A percentile compares a stretch with the other conserved stretches of the same genome.
Conservation (phyloP, 2,888 invertebrate genomes). For the Tuta absoluta region DNA sequence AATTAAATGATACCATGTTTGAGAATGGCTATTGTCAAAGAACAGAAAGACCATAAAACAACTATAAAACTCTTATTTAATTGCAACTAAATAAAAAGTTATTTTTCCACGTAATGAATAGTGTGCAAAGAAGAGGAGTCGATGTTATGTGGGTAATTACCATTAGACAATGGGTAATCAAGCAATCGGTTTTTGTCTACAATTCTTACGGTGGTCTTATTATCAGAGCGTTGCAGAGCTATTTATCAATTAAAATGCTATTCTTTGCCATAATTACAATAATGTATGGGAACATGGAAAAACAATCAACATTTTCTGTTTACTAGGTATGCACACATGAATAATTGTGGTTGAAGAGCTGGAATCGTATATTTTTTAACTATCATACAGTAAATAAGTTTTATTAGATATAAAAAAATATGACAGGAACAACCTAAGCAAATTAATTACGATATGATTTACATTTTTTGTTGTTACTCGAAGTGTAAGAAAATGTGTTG, state of each 20-base stretch:
- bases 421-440: background rate
- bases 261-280: slow-evolving; percentile 14
- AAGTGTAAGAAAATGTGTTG: slow-evolving; percentile 16
- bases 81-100: slow-evolving; percentile 32
- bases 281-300: background rate
- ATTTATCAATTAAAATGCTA: slow-evolving; percentile 29
- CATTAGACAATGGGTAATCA: slow-evolving; percentile 28
- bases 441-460: background rate
- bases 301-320: slow-evolving; percentile 7
- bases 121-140: slow-evolving; percentile 23
- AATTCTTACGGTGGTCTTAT: slow-evolving; percentile 9
- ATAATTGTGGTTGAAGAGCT: background rate
- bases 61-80: slow-evolving; percentile 34
- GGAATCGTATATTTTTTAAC: background rate
- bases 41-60: slow-evolving; percentile 29
- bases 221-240: slow-evolving; percentile 5
- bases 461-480: slow-evolving; percentile 7
- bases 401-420: too few species aligned
- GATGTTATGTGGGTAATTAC: slow-evolving; percentile 24
- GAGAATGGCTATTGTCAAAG: slow-evolving; percentile 24
- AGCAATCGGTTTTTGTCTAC: slow-evolving; percentile 23
- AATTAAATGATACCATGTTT: slow-evolving; percentile 2
- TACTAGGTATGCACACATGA: background rate
- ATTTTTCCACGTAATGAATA: slow-evolving; percentile 30
- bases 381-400: too few species aligned